Percentiles rank a stretch among this genome's conserved stretches.
Evolutionary conservation across 2,113 vertebrate species (phyloP).

Genomic region (Nansenia antarctica): DNA sequence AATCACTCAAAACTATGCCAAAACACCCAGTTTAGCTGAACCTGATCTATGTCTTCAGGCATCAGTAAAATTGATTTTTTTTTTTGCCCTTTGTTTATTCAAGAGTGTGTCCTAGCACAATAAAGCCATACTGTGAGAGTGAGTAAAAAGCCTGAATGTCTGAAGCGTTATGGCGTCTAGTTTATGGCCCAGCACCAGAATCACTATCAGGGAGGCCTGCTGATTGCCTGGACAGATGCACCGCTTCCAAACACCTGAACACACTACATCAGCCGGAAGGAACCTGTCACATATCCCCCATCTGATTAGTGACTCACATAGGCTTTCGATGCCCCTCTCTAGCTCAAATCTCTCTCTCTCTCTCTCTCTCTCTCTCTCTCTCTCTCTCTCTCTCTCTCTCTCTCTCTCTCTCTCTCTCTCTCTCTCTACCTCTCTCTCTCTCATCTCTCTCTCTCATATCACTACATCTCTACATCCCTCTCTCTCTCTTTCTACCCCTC

Average conservation of each 20-base stretch:
- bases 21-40: background rate
- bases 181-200: background rate
- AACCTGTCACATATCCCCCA: background rate
- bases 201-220: background rate
- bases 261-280: background rate
- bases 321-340: background rate
- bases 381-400: background rate
- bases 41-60: background rate
- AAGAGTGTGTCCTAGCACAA: background rate
- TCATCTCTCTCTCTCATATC: background rate
- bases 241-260: background rate
- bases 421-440: background rate
- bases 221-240: background rate
- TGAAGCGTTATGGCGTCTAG: background rate
- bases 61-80: background rate
- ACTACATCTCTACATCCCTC: background rate
- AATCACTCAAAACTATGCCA: background rate
- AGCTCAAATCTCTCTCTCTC: background rate
- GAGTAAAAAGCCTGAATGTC: background rate
- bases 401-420: background rate
- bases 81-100: background rate
- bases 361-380: background rate
- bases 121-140: background rate
- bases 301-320: background rate
- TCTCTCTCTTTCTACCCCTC: background rate